These are phyloP conservation scores for Chelmon rostratus DNA, from an alignment of 2,797 vertebrate species.

Conservation along the genomic window DNA sequence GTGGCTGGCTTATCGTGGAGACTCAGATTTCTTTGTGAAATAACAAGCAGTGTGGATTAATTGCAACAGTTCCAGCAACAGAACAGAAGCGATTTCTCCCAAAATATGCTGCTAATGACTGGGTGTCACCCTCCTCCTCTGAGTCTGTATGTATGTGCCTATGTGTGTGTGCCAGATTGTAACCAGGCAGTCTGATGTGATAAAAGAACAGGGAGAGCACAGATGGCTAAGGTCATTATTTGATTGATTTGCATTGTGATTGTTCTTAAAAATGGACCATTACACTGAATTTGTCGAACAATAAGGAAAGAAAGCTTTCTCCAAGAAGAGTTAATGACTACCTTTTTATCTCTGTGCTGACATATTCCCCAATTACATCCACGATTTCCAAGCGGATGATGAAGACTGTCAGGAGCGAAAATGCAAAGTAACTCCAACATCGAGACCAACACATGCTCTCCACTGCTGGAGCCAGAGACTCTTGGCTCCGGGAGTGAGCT, in stretches of 20 bases:
- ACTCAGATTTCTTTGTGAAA: conserved; percentile 60
- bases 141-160: conserved; percentile 32
- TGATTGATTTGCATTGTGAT: conserved; percentile 79
- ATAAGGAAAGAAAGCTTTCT: conserved; percentile 67
- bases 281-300: conserved; percentile 72
- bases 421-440: conserved; percentile 82
- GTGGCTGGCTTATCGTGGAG: conserved; percentile 51
- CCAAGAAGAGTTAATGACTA: conserved; percentile 78
- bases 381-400: conserved; percentile 75
- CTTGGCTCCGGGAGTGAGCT: conserved; percentile 75
- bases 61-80: conserved; percentile 63
- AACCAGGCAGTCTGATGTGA: conserved; percentile 72
- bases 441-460: conserved; percentile 82
- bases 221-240: conserved; percentile 80
- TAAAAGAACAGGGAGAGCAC: conserved; percentile 73
- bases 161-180: conserved; percentile 57
- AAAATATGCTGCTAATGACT: conserved; percentile 73
- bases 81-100: conserved; percentile 53
- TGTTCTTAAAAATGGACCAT: conserved; percentile 76
- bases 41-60: conserved; percentile 73
- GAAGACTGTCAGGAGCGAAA: conserved; percentile 78
- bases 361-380: conserved; percentile 81
- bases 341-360: conserved; percentile 79
- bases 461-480: conserved; percentile 79
- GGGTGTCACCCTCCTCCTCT: conserved; percentile 51